Evolutionary conservation across 1,140 invertebrate genomes (phyloP), one percentile per base, ranked within the genome.

Genomic region (Bombus superbus): DNA sequence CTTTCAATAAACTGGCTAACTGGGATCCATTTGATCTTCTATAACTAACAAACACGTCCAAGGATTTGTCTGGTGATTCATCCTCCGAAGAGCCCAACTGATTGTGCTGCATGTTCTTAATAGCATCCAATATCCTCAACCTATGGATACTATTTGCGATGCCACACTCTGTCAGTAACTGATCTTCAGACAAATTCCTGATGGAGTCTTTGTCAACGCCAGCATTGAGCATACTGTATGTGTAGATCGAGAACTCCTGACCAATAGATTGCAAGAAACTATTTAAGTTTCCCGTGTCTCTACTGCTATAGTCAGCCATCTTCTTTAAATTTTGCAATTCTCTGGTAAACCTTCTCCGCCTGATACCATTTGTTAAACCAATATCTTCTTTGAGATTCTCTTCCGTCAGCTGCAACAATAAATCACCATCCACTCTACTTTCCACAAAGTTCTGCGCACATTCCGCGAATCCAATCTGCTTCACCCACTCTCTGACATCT

Each of bases 11-110:
- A 96, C 97, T 98, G 66, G 99, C 99, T 88, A 99, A 95, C 95
- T 99, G 99, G 40, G 99, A 99, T 80, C 99, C 99, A 94, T 99
- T 99, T 2, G 98, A 99, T 92, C 99, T 96, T 89, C 99, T 96
- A 94, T 99, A 99, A 94, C 99, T 99, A 85, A 99, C 98, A 94
- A 99, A 99, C 6, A 99, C 99, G 94, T 99, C 99, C 78, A 99
- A 95, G 10, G 97, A 97, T 94, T 99, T 99, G 92, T 98, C 98
- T 89, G 97, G 96, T 91, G 97, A 97, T 86, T 98, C 97, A 90
- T 98, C 97, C 94, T 97, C 89, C 96, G 96, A 94, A 92, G 97
- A 88, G 95, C 95, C 92, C 96, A 95, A 88, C 94, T 96, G 93
- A 95, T 97, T 95, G 96, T 93, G 86, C 62, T 93, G 93, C 93